phyloP scores from a whole-genome alignment of 30 jellyfish, hydroid and myxozoan species.

The Chrysaora quinquecirrha region DNA sequence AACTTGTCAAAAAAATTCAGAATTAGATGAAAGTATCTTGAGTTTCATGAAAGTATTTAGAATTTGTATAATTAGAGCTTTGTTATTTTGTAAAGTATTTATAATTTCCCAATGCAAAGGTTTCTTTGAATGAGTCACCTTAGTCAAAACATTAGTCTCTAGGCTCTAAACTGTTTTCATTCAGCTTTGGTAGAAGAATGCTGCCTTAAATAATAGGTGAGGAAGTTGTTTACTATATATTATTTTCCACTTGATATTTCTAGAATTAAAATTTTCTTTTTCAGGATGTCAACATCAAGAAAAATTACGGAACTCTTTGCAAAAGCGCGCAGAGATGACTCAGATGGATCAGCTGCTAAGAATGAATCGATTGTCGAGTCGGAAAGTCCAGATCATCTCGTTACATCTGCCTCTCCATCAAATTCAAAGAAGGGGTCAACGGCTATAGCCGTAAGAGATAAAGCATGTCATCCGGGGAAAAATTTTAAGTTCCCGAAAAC shows the following conservation, averaged over 20 bases:
- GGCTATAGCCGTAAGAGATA: conserved; percentile 12
- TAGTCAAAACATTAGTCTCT: not conserved
- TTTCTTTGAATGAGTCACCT: not conserved
- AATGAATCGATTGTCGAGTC: conserved; percentile 17
- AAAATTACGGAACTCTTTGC: conserved; percentile 20
- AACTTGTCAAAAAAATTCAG: not conserved
- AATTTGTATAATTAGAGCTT: not conserved
- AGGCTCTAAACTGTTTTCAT: not conserved
- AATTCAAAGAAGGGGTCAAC: conserved; percentile 7
- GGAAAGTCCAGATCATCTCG: conserved; percentile 10
- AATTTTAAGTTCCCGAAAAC: conserved; percentile 38
- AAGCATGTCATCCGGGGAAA: conserved; percentile 34
- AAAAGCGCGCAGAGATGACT: not conserved
- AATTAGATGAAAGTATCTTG: not conserved
- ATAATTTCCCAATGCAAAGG: not conserved
- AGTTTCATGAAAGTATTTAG: not conserved
- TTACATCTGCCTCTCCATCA: conserved; percentile 16
- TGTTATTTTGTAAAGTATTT: not conserved
- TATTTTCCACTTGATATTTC: not conserved
- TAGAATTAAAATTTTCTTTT: conserved; percentile 1
- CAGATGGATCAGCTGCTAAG: conserved; percentile 13
- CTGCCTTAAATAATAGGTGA: not conserved
- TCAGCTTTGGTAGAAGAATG: not conserved
- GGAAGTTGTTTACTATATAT: not conserved
- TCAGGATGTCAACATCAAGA: conserved; percentile 24